phyloP scores from a whole-genome alignment of 2,113 vertebrate genomes.

The Nerophis lumbriciformis region DNA sequence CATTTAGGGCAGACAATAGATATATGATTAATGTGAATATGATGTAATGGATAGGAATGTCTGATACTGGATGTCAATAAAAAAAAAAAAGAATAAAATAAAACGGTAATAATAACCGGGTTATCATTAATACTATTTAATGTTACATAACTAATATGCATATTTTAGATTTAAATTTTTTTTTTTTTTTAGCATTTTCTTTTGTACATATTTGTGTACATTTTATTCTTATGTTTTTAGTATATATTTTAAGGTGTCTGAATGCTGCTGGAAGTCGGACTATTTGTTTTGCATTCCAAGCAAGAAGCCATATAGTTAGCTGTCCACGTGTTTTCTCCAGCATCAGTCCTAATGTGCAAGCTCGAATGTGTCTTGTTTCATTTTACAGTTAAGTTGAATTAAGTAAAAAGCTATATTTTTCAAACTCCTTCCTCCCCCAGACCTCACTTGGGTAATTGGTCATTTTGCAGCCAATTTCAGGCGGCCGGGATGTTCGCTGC shows the following conservation, averaged over 20 bases:
- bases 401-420: constrained; percentile 70
- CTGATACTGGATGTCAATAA: too few relatives aligned
- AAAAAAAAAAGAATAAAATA: too few relatives aligned
- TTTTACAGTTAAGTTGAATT: constrained; percentile 71
- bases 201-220: neutral
- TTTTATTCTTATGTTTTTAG: too few relatives aligned
- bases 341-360: neutral
- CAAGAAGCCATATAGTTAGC: neutral
- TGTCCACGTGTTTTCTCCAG: neutral
- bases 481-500: constrained; percentile 69
- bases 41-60: too few relatives aligned
- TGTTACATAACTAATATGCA: too few relatives aligned
- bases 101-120: too few relatives aligned
- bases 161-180: constrained; percentile 24
- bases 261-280: too few relatives aligned
- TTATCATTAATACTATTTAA: too few relatives aligned
- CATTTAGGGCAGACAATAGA: too few relatives aligned
- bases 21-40: too few relatives aligned
- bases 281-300: neutral
- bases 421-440: constrained; percentile 54
- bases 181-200: constrained; percentile 45
- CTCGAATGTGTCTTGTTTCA: constrained; percentile 51
- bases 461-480: constrained; percentile 77
- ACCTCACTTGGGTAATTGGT: constrained; percentile 73
- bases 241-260: too few relatives aligned